Evolutionary conservation across 2,113 vertebrate genomes (phyloP).

Genomic region (Otolemur garnettii): DNA sequence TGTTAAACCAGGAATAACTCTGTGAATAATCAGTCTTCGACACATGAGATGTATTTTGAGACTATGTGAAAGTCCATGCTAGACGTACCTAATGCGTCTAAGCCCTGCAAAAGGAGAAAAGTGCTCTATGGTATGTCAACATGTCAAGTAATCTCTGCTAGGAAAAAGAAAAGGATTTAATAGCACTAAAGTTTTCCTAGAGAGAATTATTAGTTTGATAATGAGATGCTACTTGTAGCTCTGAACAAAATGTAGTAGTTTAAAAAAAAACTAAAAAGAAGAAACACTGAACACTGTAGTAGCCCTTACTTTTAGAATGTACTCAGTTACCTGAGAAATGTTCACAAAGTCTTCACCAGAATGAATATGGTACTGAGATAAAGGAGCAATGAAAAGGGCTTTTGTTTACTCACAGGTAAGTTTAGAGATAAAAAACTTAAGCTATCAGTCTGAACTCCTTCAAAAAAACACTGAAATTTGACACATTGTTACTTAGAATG

Average conservation of each 20-base stretch:
- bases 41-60: neutral
- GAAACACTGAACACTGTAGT: neutral
- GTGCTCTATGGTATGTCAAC: neutral
- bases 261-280: neutral
- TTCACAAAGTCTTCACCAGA: neutral
- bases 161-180: neutral
- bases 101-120: neutral
- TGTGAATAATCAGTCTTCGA: neutral
- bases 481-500: neutral
- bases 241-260: neutral
- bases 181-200: neutral
- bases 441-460: neutral
- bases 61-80: neutral
- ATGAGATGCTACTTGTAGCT: neutral
- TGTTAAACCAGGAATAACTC: slow-evolving; percentile 30
- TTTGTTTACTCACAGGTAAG: neutral
- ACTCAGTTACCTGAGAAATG: slow-evolving; percentile 1
- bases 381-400: neutral
- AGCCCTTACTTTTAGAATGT: neutral
- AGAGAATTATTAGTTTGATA: slow-evolving; percentile 18
- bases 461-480: neutral
- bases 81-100: neutral
- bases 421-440: slow-evolving; percentile 12
- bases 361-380: neutral
- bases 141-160: neutral